Percentiles rank a stretch among this genome's conserved stretches.
Conservation (phyloP, 2,797 vertebrate genomes). For the Aratinga solstitialis region DNA sequence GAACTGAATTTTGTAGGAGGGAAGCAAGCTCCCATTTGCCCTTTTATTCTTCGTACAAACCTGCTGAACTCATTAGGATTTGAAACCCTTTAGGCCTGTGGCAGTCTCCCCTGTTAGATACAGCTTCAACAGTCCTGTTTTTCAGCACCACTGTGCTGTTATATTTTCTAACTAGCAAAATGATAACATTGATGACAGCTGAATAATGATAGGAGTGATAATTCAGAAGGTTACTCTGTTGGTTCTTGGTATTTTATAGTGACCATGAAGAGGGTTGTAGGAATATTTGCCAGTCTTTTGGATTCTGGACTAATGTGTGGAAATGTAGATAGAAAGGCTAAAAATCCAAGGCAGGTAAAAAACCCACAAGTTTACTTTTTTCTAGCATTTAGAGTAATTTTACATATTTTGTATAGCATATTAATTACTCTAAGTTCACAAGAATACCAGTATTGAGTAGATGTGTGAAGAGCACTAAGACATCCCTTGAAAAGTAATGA, state of each 20-base stretch:
- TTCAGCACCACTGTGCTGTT: background rate
- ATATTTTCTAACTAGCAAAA: background rate
- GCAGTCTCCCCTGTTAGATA: background rate
- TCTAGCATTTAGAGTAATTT: background rate
- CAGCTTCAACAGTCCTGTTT: background rate
- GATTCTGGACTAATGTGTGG: background rate
- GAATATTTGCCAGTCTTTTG: background rate
- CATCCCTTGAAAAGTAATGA: no score
- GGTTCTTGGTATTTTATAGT: background rate
- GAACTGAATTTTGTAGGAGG: background rate
- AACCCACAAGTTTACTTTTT: background rate
- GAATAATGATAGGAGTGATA: background rate
- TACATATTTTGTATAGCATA: background rate
- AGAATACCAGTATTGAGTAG: background rate
- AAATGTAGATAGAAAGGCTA: background rate
- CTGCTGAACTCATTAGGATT: background rate
- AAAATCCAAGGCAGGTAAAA: background rate
- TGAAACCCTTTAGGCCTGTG: background rate
- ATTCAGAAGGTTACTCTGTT: background rate
- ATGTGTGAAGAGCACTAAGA: background rate
- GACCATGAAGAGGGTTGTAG: background rate
- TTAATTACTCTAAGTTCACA: background rate
- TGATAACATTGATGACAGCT: background rate
- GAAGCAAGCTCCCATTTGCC: background rate
- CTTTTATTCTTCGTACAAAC: slow-evolving; percentile 8